phyloP scores from a whole-genome alignment of 2,888 invertebrate species.

The Phragmatobia fuliginosa region DNA sequence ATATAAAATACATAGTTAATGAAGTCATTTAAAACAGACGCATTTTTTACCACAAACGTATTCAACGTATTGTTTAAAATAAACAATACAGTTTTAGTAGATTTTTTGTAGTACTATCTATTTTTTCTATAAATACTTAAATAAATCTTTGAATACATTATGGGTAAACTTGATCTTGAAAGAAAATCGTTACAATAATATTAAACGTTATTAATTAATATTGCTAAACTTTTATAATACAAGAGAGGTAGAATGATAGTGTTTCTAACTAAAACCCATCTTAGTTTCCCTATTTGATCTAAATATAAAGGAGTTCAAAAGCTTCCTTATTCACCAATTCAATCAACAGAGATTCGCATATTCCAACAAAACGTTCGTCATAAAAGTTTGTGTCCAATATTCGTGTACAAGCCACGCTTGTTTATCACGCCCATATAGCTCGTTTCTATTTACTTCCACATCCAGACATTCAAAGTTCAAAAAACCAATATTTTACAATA shows the following conservation, averaged over 20 bases:
- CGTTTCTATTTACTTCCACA: background rate
- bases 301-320: background rate
- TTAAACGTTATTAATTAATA: too few species aligned
- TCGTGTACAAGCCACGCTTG: background rate
- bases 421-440: background rate
- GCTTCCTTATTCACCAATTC: background rate
- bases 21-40: too few species aligned
- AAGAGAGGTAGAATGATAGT: background rate
- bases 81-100: too few species aligned
- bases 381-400: slow-evolving; percentile 1
- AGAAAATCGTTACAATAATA: too few species aligned
- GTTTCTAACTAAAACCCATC: background rate
- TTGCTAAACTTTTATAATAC: too few species aligned
- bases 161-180: too few species aligned
- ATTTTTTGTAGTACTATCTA: too few species aligned
- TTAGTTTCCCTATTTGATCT: background rate
- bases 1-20: too few species aligned
- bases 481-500: background rate
- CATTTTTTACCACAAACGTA: too few species aligned
- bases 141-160: too few species aligned
- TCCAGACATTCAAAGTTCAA: background rate
- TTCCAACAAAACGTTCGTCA: background rate
- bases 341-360: background rate
- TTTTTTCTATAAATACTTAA: too few species aligned
- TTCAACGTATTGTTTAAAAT: too few species aligned